phyloP scores from a whole-genome alignment of 2,797 vertebrate species.

The Peromyscus nudipes region DNA sequence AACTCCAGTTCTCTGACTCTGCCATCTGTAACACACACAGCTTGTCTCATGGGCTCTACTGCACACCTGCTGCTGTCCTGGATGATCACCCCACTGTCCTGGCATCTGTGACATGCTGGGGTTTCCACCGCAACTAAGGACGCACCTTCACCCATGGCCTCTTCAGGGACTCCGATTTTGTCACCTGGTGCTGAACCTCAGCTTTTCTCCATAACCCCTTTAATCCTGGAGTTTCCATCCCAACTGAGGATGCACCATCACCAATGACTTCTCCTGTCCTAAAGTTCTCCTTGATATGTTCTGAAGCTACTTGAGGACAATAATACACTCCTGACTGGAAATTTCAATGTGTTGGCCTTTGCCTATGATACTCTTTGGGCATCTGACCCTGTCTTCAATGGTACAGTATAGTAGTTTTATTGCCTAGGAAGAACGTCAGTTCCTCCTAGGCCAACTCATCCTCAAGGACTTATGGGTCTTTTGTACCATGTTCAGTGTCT shows the following conservation, averaged over 20 bases:
- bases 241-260: not conserved
- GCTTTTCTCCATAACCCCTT: not conserved
- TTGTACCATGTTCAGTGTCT: not conserved
- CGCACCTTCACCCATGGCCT: not conserved
- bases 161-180: not conserved
- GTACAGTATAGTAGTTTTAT: not conserved
- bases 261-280: not conserved
- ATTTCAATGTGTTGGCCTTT: not conserved
- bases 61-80: not conserved
- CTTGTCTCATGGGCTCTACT: not conserved
- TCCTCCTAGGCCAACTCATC: not conserved
- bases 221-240: not conserved
- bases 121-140: not conserved
- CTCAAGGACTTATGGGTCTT: not conserved
- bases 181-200: not conserved
- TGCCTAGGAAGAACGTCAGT: not conserved
- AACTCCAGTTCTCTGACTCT: not conserved
- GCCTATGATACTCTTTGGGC: not conserved
- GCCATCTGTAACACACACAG: not conserved
- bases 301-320: conserved; percentile 15
- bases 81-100: not conserved
- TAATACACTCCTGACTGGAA: not conserved
- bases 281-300: conserved; percentile 1
- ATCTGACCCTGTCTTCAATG: not conserved
- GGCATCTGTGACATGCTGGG: not conserved